Conservation (phyloP, 1,140 invertebrate genomes). For the Atta colombica region DNA sequence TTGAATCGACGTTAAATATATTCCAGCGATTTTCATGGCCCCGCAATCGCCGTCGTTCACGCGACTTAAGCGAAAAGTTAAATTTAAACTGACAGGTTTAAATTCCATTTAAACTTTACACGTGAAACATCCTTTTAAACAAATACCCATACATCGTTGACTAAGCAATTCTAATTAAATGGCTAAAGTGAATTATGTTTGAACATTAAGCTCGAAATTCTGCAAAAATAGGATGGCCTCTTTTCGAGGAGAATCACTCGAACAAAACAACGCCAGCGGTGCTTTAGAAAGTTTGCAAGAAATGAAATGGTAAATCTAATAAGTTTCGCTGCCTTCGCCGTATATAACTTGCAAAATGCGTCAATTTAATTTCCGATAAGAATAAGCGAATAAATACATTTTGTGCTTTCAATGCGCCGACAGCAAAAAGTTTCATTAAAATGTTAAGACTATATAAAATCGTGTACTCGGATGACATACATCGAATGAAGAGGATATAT, state of each 20-base stretch:
- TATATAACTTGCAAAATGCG: neutral
- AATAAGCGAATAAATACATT: constrained; percentile 22
- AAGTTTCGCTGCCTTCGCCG: neutral
- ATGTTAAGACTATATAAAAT: neutral
- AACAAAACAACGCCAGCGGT: neutral
- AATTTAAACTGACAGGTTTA: constrained; percentile 51
- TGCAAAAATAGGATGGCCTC: constrained; percentile 2
- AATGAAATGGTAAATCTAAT: constrained; percentile 7
- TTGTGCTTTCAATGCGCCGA: neutral
- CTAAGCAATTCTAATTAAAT: constrained; percentile 41
- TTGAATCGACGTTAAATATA: constrained; percentile 53
- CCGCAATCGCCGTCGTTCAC: neutral
- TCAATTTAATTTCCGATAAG: constrained; percentile 7
- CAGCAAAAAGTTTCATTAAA: neutral
- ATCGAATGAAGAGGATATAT: too few species aligned
- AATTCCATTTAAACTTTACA: constrained; percentile 42
- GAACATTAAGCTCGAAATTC: constrained; percentile 18
- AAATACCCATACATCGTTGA: constrained; percentile 15
- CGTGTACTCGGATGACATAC: neutral
- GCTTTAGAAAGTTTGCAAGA: constrained; percentile 14
- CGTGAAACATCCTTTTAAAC: constrained; percentile 22
- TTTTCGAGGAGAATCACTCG: neutral
- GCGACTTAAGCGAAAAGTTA: constrained; percentile 38
- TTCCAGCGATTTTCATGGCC: constrained; percentile 17
- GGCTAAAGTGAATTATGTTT: constrained; percentile 27